Conservation (phyloP, 2,888 invertebrate genomes). For the Liopterus haemorrhoidalis region DNA sequence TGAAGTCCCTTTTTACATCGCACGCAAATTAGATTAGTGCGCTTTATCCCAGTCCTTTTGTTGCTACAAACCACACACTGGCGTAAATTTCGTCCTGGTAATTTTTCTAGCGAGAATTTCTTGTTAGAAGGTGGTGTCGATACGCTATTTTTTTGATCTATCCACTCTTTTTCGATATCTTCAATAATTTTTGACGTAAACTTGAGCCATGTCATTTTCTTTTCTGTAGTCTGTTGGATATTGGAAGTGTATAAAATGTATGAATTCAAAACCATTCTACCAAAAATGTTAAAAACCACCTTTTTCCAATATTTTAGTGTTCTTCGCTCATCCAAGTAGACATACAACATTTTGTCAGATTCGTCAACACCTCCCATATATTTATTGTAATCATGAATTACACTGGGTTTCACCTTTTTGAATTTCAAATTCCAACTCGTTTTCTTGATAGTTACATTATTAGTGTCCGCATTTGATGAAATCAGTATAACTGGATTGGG, state of each 20-base stretch:
- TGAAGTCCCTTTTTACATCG: slow-evolving; percentile 30
- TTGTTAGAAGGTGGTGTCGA: slow-evolving; percentile 17
- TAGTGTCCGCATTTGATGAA: slow-evolving; percentile 27
- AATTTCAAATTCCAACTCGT: slow-evolving; percentile 18
- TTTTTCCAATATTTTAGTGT: slow-evolving; percentile 35
- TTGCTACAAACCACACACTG: slow-evolving; percentile 26
- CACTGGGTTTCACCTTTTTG: slow-evolving; percentile 24
- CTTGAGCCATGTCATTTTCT: slow-evolving; percentile 30
- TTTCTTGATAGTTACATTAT: slow-evolving; percentile 24
- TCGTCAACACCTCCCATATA: slow-evolving; percentile 32
- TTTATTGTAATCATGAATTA: slow-evolving; percentile 29
- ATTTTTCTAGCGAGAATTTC: slow-evolving; percentile 25
- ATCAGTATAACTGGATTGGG: slow-evolving; percentile 30
- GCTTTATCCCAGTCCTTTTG: slow-evolving; percentile 24
- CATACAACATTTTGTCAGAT: slow-evolving; percentile 33
- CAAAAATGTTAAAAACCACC: slow-evolving; percentile 33
- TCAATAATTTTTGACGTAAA: slow-evolving; percentile 32
- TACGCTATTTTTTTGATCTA: slow-evolving; percentile 17
- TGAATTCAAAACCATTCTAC: slow-evolving; percentile 32
- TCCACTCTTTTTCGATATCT: slow-evolving; percentile 29
- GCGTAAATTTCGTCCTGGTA: slow-evolving; percentile 29
- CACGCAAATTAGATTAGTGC: slow-evolving; percentile 28
- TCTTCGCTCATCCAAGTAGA: slow-evolving; percentile 33
- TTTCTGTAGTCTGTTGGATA: slow-evolving; percentile 23
- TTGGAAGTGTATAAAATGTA: slow-evolving; percentile 33